Conservation (phyloP, 2,888 invertebrate genomes). For the Thelaira solivaga region DNA sequence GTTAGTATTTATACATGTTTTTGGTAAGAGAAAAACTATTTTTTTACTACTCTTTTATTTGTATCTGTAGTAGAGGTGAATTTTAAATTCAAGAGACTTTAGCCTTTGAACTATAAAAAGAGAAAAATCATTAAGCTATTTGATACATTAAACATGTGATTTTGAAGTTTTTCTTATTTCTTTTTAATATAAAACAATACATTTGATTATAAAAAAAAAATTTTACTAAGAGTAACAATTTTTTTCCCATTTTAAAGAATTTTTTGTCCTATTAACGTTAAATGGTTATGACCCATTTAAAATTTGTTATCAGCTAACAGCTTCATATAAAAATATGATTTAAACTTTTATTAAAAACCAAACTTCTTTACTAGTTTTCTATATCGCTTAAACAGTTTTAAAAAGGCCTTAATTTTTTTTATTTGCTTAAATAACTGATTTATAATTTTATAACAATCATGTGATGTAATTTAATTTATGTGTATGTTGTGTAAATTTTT, state of each 20-base stretch:
- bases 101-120: background rate
- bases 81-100: background rate
- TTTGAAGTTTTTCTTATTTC: slow-evolving; percentile 12
- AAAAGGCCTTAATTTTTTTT: too few species aligned
- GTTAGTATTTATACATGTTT: background rate
- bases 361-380: too few species aligned
- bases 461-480: background rate
- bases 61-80: background rate
- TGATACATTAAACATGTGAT: slow-evolving; percentile 57
- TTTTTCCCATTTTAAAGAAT: too few species aligned
- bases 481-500: background rate
- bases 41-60: background rate
- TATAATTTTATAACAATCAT: background rate
- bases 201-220: background rate
- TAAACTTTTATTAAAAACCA: too few species aligned
- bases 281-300: slow-evolving; percentile 43
- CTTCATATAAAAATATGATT: background rate
- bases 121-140: slow-evolving; percentile 1
- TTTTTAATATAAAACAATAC: background rate
- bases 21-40: background rate
- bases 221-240: background rate
- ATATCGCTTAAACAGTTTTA: too few species aligned
- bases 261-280: too few species aligned
- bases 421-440: background rate
- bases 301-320: background rate